These are phyloP conservation scores for Synergus laeviventris DNA, from an alignment of 2,888 invertebrate species.

Conservation along the genomic window DNA sequence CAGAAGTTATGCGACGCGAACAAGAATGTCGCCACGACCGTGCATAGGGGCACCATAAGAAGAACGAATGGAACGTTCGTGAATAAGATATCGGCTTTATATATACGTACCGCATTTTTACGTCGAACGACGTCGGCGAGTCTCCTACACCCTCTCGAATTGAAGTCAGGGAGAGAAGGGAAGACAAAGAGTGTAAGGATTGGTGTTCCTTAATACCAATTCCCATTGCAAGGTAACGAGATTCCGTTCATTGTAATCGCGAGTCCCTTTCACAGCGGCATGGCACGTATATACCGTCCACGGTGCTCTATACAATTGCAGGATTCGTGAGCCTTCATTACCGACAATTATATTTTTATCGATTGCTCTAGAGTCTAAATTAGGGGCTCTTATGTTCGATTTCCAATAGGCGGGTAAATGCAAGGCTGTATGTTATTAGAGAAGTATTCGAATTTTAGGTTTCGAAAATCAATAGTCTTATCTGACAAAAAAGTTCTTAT, in stretches of 20 bases:
- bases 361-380: background rate
- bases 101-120: constrained; percentile 61
- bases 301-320: background rate
- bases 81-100: constrained; percentile 75
- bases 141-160: constrained; percentile 13
- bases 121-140: constrained; percentile 49
- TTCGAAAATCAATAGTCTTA: background rate
- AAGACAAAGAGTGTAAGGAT: constrained; percentile 25
- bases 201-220: constrained; percentile 46
- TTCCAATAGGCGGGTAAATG: background rate
- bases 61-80: constrained; percentile 73
- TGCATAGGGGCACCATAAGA: constrained; percentile 66
- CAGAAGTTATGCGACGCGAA: constrained; percentile 70
- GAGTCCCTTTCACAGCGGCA: background rate
- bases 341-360: background rate
- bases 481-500: background rate
- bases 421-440: background rate
- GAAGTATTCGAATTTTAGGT: background rate
- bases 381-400: background rate
- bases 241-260: constrained; percentile 46
- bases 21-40: constrained; percentile 69
- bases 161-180: background rate
- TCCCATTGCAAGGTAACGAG: constrained; percentile 45
- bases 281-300: background rate
- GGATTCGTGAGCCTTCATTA: background rate